These are phyloP conservation scores for Pocillopora verrucosa DNA, from an alignment of 64 coral and sea anemone species.

Conservation along the genomic window DNA sequence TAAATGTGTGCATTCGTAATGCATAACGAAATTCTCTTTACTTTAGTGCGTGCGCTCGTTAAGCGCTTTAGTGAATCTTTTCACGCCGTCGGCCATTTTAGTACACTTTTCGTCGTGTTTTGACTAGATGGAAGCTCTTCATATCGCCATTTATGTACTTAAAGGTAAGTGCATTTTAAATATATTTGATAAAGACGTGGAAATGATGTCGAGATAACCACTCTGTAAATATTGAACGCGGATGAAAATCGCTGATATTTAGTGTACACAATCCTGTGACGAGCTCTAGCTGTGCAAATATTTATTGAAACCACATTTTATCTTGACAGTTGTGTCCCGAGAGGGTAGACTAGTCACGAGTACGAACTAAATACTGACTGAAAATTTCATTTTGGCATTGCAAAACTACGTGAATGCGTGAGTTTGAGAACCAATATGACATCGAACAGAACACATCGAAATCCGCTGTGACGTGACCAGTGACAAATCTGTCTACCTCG, in stretches of 20 bases:
- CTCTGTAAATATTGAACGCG: constrained; percentile 35
- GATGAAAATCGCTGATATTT: not conserved
- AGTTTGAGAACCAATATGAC: not conserved
- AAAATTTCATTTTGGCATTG: not conserved
- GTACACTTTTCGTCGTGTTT: not conserved
- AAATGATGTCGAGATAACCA: constrained; percentile 16
- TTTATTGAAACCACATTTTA: constrained; percentile 22
- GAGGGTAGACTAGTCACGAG: not conserved
- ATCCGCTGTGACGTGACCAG: not conserved
- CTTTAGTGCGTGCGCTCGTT: not conserved
- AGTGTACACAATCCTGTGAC: constrained; percentile 19
- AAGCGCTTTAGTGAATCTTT: not conserved
- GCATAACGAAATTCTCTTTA: not conserved
- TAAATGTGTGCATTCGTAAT: not conserved
- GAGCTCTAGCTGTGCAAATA: constrained; percentile 20
- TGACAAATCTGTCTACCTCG: not conserved
- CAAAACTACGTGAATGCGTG: not conserved
- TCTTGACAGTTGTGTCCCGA: not conserved
- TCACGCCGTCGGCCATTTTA: not conserved
- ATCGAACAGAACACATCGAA: not conserved
- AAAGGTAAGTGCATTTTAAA: not conserved
- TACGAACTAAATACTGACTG: not conserved
- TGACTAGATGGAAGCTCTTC: not conserved
- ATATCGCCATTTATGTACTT: not conserved
- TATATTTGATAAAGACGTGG: not conserved